Percentiles rank a stretch among this genome's conserved stretches.
Evolutionary conservation across 2,888 invertebrate genomes (phyloP).

Genomic region (Drosophila prolongata): DNA sequence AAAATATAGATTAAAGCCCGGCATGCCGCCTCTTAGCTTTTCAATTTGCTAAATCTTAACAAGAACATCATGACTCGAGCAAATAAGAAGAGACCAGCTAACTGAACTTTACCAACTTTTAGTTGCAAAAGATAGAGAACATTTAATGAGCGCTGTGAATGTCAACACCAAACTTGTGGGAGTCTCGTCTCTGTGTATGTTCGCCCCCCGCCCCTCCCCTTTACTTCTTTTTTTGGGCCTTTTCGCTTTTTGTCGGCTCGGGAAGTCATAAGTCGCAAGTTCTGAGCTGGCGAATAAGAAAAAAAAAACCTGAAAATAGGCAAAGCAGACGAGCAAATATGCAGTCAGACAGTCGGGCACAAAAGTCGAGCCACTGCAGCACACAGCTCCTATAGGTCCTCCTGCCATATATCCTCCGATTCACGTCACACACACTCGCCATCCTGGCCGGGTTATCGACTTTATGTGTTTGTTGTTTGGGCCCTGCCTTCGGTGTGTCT

Average conservation of each 20-base stretch:
- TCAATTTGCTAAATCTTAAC: slow-evolving; percentile 36
- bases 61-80: slow-evolving; percentile 17
- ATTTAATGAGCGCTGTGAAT: slow-evolving; percentile 75
- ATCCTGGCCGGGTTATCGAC: slow-evolving; percentile 71
- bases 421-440: slow-evolving; percentile 47
- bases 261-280: slow-evolving; percentile 74
- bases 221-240: slow-evolving; percentile 7
- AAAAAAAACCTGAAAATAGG: slow-evolving; percentile 60
- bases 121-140: slow-evolving; percentile 17
- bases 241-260: slow-evolving; percentile 40
- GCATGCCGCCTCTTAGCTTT: slow-evolving; percentile 11
- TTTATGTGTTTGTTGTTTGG: slow-evolving; percentile 78
- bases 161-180: slow-evolving; percentile 67
- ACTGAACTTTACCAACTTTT: slow-evolving; percentile 25
- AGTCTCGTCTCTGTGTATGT: slow-evolving; percentile 20
- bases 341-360: slow-evolving; percentile 54
- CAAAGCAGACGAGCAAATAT: slow-evolving; percentile 73
- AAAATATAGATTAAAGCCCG: slow-evolving; percentile 55
- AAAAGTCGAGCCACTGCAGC: slow-evolving; percentile 16
- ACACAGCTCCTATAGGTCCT: slow-evolving; percentile 26
- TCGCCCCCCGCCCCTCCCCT: background rate
- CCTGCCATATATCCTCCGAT: slow-evolving; percentile 32
- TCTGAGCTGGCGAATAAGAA: slow-evolving; percentile 29
- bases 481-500: slow-evolving; percentile 61
- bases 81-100: slow-evolving; percentile 11